These are phyloP conservation scores for Priocnemis perturbator DNA, from an alignment of 2,888 invertebrate genomes.

Conservation along the genomic window DNA sequence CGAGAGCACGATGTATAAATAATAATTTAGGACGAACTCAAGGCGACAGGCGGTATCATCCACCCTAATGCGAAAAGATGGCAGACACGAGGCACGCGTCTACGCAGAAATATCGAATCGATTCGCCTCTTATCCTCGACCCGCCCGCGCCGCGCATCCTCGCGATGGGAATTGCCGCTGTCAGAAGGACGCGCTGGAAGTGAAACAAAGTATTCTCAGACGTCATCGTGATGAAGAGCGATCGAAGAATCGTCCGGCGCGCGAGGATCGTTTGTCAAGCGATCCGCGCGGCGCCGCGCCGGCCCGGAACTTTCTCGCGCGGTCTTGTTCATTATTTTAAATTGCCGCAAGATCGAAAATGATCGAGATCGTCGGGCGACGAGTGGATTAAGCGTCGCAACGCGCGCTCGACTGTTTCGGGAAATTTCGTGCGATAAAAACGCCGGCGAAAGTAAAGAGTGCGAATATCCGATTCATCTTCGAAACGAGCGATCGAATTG, in stretches of 20 bases:
- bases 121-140: neutral
- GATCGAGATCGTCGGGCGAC: constrained; percentile 20
- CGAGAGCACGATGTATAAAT: too few relatives aligned
- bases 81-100: too few relatives aligned
- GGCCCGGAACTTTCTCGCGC: neutral
- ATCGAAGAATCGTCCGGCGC: constrained; percentile 24
- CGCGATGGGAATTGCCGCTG: neutral
- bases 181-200: constrained; percentile 1
- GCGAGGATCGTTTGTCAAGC: constrained; percentile 29
- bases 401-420: too few relatives aligned
- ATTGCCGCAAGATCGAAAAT: constrained; percentile 24
- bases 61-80: too few relatives aligned
- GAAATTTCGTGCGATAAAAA: too few relatives aligned
- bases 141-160: neutral
- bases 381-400: too few relatives aligned
- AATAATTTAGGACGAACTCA: too few relatives aligned
- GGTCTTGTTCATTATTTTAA: constrained; percentile 30
- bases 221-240: constrained; percentile 32
- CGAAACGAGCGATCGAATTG: too few relatives aligned
- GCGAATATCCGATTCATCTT: too few relatives aligned
- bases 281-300: constrained; percentile 9
- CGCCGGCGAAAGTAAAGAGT: too few relatives aligned
- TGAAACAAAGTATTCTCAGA: constrained; percentile 26
- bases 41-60: too few relatives aligned
- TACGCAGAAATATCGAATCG: too few relatives aligned